phyloP scores from a whole-genome alignment of 2,113 vertebrate genomes.

The Oreocharis arfaki region DNA sequence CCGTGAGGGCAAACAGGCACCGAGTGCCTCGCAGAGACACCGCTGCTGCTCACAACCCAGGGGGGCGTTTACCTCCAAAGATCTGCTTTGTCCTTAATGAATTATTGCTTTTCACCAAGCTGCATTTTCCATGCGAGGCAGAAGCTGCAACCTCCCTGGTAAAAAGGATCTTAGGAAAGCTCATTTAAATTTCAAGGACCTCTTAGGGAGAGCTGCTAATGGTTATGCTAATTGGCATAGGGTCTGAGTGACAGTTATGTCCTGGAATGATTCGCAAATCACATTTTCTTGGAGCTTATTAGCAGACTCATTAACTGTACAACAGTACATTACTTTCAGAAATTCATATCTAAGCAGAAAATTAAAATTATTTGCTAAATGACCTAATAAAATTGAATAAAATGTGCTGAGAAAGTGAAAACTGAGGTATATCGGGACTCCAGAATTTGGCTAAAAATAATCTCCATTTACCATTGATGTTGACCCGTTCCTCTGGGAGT shows the following conservation, averaged over 20 bases:
- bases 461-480: neutral
- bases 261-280: constrained; percentile 72
- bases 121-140: neutral
- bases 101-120: neutral
- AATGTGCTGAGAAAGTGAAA: constrained; percentile 75
- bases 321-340: constrained; percentile 78
- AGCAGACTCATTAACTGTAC: constrained; percentile 77
- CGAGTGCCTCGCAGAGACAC: neutral
- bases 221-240: constrained; percentile 66
- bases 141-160: neutral
- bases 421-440: constrained; percentile 21
- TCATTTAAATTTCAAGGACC: constrained; percentile 68
- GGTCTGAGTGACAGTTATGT: constrained; percentile 75
- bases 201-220: constrained; percentile 66
- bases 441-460: constrained; percentile 45
- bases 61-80: constrained; percentile 6
- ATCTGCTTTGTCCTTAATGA: neutral
- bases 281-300: constrained; percentile 77
- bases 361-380: constrained; percentile 83
- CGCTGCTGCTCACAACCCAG: neutral
- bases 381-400: constrained; percentile 77
- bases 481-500: neutral
- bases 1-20: neutral
- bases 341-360: constrained; percentile 82
- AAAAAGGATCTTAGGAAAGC: constrained; percentile 56